phyloP scores from a whole-genome alignment of 2,113 vertebrate species.

The Rutilus rutilus region DNA sequence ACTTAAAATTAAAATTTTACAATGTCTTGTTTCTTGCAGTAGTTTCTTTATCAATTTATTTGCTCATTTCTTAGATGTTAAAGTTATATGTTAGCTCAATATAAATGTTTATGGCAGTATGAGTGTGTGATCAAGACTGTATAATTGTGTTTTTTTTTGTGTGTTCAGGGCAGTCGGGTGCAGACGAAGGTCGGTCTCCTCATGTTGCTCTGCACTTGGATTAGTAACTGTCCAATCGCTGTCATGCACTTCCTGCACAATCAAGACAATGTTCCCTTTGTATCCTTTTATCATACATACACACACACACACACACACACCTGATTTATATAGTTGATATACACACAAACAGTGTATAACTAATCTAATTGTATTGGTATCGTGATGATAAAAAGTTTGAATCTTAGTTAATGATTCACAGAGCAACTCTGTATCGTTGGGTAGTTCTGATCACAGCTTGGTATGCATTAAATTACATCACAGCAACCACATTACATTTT shows the following conservation, averaged over 20 bases:
- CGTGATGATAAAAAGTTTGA: background rate
- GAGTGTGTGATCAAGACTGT: background rate
- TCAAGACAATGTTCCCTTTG: conserved; percentile 94
- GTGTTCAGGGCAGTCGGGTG: conserved; percentile 92
- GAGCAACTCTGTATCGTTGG: background rate
- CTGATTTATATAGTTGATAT: conserved; percentile 1
- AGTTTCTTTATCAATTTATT: background rate
- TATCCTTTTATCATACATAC: conserved; percentile 81
- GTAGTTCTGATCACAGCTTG: background rate
- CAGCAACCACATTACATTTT: background rate
- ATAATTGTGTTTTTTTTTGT: conserved; percentile 19
- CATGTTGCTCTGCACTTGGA: conserved; percentile 97
- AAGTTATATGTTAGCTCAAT: background rate
- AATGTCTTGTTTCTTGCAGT: background rate
- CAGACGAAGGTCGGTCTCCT: conserved; percentile 95
- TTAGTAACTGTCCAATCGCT: conserved; percentile 95
- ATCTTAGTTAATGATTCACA: background rate
- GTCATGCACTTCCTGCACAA: conserved; percentile 98
- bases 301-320: background rate
- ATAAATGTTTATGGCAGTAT: background rate
- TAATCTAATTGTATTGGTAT: background rate
- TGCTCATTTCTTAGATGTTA: background rate
- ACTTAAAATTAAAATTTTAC: background rate
- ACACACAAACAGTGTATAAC: background rate
- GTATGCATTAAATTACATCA: background rate